Evolutionary conservation across 2,113 vertebrate genomes (phyloP).

Genomic region (Ptychochromis oligacanthus): DNA sequence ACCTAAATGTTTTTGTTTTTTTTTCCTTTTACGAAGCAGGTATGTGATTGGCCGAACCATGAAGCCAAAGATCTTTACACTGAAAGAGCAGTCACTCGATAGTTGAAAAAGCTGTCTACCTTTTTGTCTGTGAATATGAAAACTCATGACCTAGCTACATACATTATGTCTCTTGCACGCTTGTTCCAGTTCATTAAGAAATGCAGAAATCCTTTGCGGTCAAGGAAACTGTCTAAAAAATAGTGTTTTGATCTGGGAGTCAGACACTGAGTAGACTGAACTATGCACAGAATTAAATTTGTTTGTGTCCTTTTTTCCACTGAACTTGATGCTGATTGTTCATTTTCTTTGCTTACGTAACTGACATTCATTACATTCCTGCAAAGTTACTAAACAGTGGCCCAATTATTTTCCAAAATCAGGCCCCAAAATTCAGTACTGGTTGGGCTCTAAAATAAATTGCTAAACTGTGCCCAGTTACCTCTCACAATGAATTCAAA

Average conservation of each 20-base stretch:
- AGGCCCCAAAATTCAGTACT: background rate
- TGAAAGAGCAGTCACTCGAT: background rate
- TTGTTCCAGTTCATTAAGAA: background rate
- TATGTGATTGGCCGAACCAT: constrained; percentile 24
- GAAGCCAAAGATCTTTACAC: constrained; percentile 28
- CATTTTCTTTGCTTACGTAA: fast-evolving
- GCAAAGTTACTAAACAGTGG: background rate
- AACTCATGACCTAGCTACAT: background rate
- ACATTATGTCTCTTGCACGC: background rate
- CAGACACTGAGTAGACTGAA: background rate
- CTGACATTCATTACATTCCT: background rate
- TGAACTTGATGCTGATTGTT: background rate
- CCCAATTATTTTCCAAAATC: too few species aligned
- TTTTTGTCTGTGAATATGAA: background rate
- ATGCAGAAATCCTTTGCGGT: background rate
- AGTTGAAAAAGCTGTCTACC: background rate
- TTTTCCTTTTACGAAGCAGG: background rate
- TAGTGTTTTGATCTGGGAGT: too few species aligned
- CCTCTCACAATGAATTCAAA: background rate
- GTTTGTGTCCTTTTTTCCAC: too few species aligned
- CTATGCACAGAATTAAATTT: too few species aligned
- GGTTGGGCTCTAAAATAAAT: background rate
- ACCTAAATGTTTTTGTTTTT: background rate
- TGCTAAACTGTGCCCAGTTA: background rate
- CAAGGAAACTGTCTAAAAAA: too few species aligned